Percentiles rank a stretch among this genome's conserved stretches.
Conservation (phyloP, 2,888 invertebrate species). For the Heliconius ismenius region DNA sequence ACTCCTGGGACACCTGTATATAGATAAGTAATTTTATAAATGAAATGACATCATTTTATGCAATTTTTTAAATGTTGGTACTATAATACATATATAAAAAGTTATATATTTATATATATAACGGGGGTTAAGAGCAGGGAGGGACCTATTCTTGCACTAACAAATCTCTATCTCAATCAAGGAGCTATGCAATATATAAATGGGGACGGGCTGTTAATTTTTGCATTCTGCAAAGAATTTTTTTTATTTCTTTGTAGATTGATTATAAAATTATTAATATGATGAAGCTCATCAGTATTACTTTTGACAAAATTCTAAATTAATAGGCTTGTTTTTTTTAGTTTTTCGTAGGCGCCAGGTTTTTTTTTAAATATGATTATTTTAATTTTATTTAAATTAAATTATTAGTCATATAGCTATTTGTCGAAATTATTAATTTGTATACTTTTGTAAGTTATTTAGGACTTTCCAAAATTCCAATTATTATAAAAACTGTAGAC, state of each 20-base stretch:
- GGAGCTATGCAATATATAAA: no score
- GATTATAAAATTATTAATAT: not conserved
- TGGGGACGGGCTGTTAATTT: not conserved
- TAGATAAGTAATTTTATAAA: not conserved
- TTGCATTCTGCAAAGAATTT: not conserved
- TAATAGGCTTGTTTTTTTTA: not conserved
- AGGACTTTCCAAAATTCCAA: not conserved
- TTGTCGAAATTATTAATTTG: not conserved
- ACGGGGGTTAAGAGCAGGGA: not conserved
- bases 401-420: not conserved
- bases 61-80: not conserved
- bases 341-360: not conserved
- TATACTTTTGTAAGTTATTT: no score
- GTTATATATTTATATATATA: no score
- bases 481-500: not conserved
- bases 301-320: not conserved
- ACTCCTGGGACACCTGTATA: no score
- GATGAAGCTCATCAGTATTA: not conserved
- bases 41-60: not conserved
- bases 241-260: not conserved
- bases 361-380: not conserved
- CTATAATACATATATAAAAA: not conserved
- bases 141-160: not conserved
- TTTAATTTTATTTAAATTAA: not conserved
- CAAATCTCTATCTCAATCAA: not conserved